Evolutionary conservation across 2,888 invertebrate genomes (phyloP).

Genomic region (Amitus sp.): DNA sequence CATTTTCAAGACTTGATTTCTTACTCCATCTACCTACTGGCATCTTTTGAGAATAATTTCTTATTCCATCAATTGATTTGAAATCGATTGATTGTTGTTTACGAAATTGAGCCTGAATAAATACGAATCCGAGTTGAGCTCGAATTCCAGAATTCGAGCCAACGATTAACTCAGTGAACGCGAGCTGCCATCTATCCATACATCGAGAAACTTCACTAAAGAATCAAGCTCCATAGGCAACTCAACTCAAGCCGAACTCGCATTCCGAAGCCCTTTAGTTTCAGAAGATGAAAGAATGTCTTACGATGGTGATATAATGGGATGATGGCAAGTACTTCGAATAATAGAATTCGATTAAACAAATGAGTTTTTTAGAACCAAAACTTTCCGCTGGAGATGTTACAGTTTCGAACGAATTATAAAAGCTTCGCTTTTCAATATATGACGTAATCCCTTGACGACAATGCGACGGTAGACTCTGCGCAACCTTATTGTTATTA

Average conservation of each 20-base stretch:
- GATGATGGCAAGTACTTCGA: too few relatives aligned
- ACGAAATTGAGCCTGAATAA: too few relatives aligned
- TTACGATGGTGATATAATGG: too few relatives aligned
- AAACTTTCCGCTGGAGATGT: too few relatives aligned
- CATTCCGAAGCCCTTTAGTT: too few relatives aligned
- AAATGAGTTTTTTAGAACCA: constrained; percentile 9
- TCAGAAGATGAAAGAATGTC: too few relatives aligned
- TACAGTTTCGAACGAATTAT: constrained; percentile 17
- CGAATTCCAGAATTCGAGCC: not conserved
- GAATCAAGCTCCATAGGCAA: constrained; percentile 19
- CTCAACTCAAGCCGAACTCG: not conserved
- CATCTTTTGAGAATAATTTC: too few relatives aligned
- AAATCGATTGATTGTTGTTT: not conserved
- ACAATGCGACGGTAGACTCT: constrained; percentile 45
- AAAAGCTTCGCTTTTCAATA: constrained; percentile 43
- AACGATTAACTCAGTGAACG: not conserved
- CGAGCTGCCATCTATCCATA: not conserved
- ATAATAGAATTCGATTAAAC: too few relatives aligned
- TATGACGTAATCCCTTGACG: constrained; percentile 49
- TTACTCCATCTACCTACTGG: too few relatives aligned
- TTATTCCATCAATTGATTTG: not conserved
- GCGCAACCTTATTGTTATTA: constrained; percentile 60
- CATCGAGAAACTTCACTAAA: too few relatives aligned
- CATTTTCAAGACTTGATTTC: too few relatives aligned
- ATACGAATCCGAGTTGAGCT: not conserved